These are phyloP conservation scores for Caenorhabditis latens DNA, from an alignment of 1,140 invertebrate genomes.

Conservation along the genomic window DNA sequence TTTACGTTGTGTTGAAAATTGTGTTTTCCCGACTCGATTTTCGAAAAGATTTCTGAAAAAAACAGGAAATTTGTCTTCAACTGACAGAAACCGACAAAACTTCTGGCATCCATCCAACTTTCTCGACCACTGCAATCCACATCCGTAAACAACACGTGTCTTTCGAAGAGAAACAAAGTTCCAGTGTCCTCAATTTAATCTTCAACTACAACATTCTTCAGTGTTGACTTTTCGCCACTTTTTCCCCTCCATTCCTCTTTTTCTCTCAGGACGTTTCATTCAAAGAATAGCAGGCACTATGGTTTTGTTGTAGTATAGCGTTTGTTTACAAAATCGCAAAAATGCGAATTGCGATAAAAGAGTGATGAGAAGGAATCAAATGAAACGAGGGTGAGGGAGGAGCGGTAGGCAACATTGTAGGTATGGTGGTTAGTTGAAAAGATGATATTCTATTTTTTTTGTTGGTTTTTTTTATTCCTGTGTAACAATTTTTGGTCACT, in stretches of 20 bases:
- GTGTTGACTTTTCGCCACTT: neutral
- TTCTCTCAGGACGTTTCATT: constrained; percentile 2
- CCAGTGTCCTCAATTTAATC: neutral
- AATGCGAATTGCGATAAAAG: constrained; percentile 15
- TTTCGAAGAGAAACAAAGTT: constrained; percentile 2
- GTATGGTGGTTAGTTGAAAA: neutral
- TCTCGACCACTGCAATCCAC: neutral
- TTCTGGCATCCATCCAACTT: neutral
- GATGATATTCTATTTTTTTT: constrained; percentile 2
- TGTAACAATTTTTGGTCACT: constrained; percentile 13
- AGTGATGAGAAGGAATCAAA: constrained; percentile 24
- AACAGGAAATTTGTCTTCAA: too few relatives aligned
- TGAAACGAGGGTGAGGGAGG: neutral
- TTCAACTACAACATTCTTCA: neutral
- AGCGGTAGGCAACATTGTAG: constrained; percentile 19
- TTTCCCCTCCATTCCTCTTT: neutral
- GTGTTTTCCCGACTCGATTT: too few relatives aligned
- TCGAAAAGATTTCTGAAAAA: too few relatives aligned
- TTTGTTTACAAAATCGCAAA: constrained; percentile 16
- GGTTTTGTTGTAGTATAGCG: neutral
- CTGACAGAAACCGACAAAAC: too few relatives aligned
- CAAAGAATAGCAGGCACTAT: neutral
- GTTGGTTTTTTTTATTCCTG: neutral
- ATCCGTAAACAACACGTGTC: constrained; percentile 9
- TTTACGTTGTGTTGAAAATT: too few relatives aligned